These are phyloP conservation scores for Galeopterus variegatus DNA, from an alignment of 2,113 vertebrate genomes.

Conservation along the genomic window DNA sequence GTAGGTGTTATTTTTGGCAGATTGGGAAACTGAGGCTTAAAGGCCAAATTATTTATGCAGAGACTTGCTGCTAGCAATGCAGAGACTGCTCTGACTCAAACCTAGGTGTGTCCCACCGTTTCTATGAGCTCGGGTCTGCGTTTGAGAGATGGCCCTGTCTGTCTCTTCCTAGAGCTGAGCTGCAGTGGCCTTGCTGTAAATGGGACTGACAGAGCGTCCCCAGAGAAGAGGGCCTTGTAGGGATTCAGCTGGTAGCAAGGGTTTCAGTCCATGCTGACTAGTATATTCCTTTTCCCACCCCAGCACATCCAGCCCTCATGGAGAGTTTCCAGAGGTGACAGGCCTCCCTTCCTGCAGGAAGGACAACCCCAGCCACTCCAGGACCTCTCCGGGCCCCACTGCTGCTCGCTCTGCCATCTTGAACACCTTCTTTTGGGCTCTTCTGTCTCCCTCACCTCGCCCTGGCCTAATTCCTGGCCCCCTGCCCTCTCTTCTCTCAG, in stretches of 20 bases:
- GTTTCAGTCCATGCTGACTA: not conserved
- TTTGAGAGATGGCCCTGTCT: not conserved
- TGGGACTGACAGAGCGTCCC: not conserved
- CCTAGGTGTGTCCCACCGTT: too few relatives aligned
- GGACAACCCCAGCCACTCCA: not conserved
- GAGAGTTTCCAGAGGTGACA: not conserved
- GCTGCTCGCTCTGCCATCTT: not conserved
- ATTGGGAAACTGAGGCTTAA: not conserved
- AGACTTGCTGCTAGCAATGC: not conserved
- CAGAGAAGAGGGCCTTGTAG: too few relatives aligned
- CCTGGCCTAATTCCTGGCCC: not conserved
- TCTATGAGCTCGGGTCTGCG: not conserved
- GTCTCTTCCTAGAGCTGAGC: accelerated
- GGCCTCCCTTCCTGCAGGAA: constrained; percentile 22
- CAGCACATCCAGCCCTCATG: not conserved
- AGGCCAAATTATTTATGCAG: not conserved
- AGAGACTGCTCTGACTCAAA: not conserved
- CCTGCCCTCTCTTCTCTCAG: not conserved
- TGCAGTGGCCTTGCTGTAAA: not conserved
- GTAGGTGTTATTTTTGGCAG: not conserved
- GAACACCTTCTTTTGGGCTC: not conserved
- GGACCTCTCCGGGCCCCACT: not conserved
- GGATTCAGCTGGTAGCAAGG: not conserved
- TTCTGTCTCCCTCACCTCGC: not conserved
- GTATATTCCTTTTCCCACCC: not conserved